Evolutionary conservation across 2,113 vertebrate genomes (phyloP), one percentile per base, ranked within the genome.

Genomic region (Rhinopomastus cyanomelas): DNA sequence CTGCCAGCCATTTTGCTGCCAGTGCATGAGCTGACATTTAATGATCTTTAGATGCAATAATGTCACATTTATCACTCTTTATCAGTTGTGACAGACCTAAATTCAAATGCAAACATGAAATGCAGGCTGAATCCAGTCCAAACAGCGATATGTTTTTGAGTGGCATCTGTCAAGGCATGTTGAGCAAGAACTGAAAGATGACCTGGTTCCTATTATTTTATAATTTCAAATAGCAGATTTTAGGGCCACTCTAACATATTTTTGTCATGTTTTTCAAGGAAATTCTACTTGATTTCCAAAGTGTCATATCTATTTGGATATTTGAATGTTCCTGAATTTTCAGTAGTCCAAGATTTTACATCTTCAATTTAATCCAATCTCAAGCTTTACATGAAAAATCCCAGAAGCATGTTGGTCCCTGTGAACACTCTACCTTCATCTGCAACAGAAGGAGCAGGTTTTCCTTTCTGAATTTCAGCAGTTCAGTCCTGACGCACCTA

Each of bases 1-100:
- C 97, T 98, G 98, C 97, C 98, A 98, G 91, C 97, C 95, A 97
- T 96, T 97, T 97, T 93, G 95, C 97, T 97, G 97, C 97, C 96
- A 97, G 97, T 96, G 97, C 97, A 95, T 96, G 96, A 97, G 96
- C 92, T 98, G 98, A 98, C 98, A 98, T 98, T 98, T 98, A 98
- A 98, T 98, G 98, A 98, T 98, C 97, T 97, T 98, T 97, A 97
- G 95, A 98, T 22, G 62, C 94, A 97, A 96, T 96, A 98, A 98
- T 96, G 96, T 98, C 97, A 97, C 97, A 98, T 98, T 98, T 97
- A 96, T 98, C 97, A 98, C 95, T 95, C 92, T 96, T 95, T 93
- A 95, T 97, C 96, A 93, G 95, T 97, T 91, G 94, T 98, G 98
- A 98, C 97, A 95, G 97, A 96, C 95, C 91, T 59, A 96, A 96